These are phyloP conservation scores for Anableps anableps DNA, from an alignment of 2,797 vertebrate genomes.

Conservation along the genomic window DNA sequence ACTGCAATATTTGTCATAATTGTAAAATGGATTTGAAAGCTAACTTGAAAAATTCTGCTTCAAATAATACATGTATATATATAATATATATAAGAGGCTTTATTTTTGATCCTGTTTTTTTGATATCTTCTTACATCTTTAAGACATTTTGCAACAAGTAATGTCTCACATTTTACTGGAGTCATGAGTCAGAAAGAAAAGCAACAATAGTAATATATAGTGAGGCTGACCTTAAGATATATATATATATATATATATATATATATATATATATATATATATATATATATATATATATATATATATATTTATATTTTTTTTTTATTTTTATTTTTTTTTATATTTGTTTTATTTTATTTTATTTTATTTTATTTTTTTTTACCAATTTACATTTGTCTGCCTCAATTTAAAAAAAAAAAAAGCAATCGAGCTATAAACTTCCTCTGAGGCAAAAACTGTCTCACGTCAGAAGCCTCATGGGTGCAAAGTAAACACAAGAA, in stretches of 20 bases:
- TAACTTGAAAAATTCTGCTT: neutral
- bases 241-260: too few relatives aligned
- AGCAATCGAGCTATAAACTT: neutral
- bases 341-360: too few relatives aligned
- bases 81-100: neutral
- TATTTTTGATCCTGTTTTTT: neutral
- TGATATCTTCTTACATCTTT: too few relatives aligned
- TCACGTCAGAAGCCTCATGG: neutral
- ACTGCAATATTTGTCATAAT: neutral
- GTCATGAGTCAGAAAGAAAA: neutral
- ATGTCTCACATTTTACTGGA: neutral
- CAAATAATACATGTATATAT: neutral
- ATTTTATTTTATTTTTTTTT: too few relatives aligned
- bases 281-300: too few relatives aligned
- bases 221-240: neutral
- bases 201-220: neutral
- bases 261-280: too few relatives aligned
- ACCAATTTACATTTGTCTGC: neutral
- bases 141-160: neutral
- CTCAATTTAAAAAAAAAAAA: neutral
- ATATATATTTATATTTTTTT: too few relatives aligned
- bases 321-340: too few relatives aligned
- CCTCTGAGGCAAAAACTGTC: neutral
- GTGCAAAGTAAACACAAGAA: neutral
- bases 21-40: neutral